These are phyloP conservation scores for Micrasema longulum DNA, from an alignment of 1,140 invertebrate species.

Conservation along the genomic window DNA sequence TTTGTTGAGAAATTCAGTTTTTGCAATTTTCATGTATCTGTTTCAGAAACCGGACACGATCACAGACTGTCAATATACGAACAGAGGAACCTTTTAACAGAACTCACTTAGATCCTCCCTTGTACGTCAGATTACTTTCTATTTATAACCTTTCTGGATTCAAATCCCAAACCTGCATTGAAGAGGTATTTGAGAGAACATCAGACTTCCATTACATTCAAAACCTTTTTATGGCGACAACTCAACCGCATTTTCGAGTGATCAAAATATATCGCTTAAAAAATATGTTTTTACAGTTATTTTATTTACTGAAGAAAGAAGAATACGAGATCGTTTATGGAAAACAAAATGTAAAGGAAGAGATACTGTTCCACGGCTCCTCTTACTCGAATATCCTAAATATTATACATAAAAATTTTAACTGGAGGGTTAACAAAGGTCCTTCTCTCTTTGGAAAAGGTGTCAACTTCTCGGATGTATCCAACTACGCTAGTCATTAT, in stretches of 20 bases:
- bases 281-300: slow-evolving; percentile 49
- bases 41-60: too few species aligned
- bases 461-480: slow-evolving; percentile 56
- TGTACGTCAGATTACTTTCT: background rate
- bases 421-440: slow-evolving; percentile 55
- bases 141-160: background rate
- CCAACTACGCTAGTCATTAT: slow-evolving; percentile 57
- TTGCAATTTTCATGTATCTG: too few species aligned
- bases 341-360: slow-evolving; percentile 38
- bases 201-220: slow-evolving; percentile 1
- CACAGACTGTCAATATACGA: too few species aligned
- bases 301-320: slow-evolving; percentile 50
- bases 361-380: slow-evolving; percentile 57
- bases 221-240: background rate
- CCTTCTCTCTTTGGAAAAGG: slow-evolving; percentile 57
- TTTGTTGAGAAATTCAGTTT: too few species aligned
- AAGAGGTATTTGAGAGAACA: background rate
- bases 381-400: slow-evolving; percentile 46
- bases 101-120: too few species aligned
- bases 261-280: slow-evolving; percentile 43
- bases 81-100: too few species aligned
- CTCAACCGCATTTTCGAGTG: slow-evolving; percentile 31
- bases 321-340: slow-evolving; percentile 46
- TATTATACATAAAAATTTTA: slow-evolving; percentile 57
- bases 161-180: background rate